phyloP scores from a whole-genome alignment of 2,888 invertebrate genomes.

The Norana najaformis region DNA sequence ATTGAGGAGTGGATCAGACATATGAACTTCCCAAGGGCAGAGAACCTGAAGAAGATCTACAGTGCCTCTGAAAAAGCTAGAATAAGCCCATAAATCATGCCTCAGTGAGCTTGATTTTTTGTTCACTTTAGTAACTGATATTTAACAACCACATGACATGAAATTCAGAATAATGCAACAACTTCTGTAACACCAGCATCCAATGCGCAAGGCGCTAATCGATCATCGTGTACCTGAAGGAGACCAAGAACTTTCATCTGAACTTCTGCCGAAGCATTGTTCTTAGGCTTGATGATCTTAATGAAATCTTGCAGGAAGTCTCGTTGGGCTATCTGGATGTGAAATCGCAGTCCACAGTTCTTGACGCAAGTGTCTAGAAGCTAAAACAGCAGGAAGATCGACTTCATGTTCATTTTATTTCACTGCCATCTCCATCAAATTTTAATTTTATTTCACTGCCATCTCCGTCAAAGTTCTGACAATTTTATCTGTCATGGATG shows the following conservation, averaged over 20 bases:
- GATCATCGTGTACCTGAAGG: conserved; percentile 71
- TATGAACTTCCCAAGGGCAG: too few species aligned
- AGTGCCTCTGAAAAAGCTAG: background rate
- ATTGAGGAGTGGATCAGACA: too few species aligned
- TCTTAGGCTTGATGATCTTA: conserved; percentile 83
- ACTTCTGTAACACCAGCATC: background rate
- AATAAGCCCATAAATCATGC: background rate
- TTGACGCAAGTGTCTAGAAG: conserved; percentile 95
- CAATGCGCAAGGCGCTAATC: conserved; percentile 27
- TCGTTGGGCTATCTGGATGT: conserved; percentile 82
- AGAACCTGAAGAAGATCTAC: too few species aligned
- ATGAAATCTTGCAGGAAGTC: conserved; percentile 84
- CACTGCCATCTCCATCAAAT: background rate
- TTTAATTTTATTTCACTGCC: too few species aligned
- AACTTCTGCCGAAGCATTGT: conserved; percentile 93
- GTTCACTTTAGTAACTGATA: background rate
- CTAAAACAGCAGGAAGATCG: conserved; percentile 55
- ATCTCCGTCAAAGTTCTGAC: background rate
- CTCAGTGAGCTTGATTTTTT: background rate
- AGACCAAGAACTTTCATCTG: conserved; percentile 91
- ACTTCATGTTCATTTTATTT: background rate
- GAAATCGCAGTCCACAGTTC: conserved; percentile 92
- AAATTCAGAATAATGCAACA: too few species aligned
- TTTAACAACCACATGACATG: background rate
- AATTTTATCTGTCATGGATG: background rate